Base-by-base conservation (phyloP, 2,797 vertebrate genomes). In the Epinephelus malabaricus region DNA sequence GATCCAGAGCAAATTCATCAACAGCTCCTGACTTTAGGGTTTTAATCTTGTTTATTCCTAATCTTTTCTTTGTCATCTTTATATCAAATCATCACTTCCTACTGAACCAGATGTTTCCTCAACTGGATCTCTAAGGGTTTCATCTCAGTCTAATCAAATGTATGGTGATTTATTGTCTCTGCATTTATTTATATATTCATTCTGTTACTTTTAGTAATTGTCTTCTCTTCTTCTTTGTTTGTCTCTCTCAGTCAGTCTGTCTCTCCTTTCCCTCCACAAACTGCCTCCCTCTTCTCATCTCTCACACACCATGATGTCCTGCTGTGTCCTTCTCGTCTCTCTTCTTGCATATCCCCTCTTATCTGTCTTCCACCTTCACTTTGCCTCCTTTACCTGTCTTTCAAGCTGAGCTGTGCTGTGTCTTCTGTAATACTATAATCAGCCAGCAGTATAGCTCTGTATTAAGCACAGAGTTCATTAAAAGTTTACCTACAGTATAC, bases 391-490 rank as follows among this genome's bases (percentile, higher is more conserved):
- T 25, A 34, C 8, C 4, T 43, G 13, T 62, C 21, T 62, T 62
- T 46, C 60, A 25, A 61, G 40, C 59, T 45, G 59, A 45, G 40
- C 40, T 61, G n/a, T 43, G 38, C n/a, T 25, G 43, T 21, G 17
- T 46, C 40, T 46, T 45, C 40, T 46, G 45, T 46, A 62, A 25
- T 45, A 43, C 38, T 8, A 9, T 61, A 61, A 61, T 61, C 38
- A 43, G n/a, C 38, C 1, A 15, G n/a, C 21, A 15, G 60, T 45
- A 3, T 23, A 45, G 38, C 59, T 61, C 19, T 9, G 38, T 45
- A 23, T 61, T 21, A 43, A 43, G 34, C 58, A 60, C 58, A 59
- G 59, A 61, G 59, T 38, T 61, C 59, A 45, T 45, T 17, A 17
- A 61, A 12, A 61, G 59, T 45, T 61, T 21, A 61, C 19, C 58